Percentiles rank a stretch among this genome's conserved stretches.
phyloP scores from a whole-genome alignment of 92 coral and sea anemone genomes.

The Umimayanthus kanabou region DNA sequence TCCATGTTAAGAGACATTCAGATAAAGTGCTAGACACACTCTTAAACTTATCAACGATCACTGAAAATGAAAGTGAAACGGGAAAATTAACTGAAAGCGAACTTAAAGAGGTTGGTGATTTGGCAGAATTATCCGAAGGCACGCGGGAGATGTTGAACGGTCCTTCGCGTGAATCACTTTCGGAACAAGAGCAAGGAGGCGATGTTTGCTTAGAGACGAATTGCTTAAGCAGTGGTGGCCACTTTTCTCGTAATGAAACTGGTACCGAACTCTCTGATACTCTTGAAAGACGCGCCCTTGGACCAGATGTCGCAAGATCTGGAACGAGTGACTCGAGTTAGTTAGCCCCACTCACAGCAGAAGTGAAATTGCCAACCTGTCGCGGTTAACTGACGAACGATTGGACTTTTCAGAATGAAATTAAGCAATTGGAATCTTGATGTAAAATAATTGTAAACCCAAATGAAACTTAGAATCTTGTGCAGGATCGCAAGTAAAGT shows the following conservation, averaged over 20 bases:
- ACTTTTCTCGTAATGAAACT: background rate
- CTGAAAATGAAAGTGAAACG: background rate
- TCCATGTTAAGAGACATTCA: background rate
- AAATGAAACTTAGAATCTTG: background rate
- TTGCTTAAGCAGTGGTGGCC: background rate
- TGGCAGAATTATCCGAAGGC: background rate
- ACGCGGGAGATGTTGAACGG: background rate
- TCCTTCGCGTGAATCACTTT: background rate
- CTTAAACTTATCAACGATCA: background rate
- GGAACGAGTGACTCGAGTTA: background rate
- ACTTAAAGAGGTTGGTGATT: background rate
- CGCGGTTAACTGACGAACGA: background rate
- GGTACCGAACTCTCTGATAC: background rate
- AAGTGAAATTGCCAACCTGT: background rate
- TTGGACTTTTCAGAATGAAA: background rate
- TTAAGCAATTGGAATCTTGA: background rate
- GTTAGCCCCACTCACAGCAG: background rate
- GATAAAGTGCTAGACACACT: background rate
- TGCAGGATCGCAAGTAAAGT: background rate
- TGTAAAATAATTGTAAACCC: background rate
- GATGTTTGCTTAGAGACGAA: background rate
- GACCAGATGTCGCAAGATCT: background rate
- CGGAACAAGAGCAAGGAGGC: background rate
- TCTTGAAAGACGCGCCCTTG: background rate
- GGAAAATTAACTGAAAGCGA: conserved; percentile 4